Evolutionary conservation across 1,140 invertebrate genomes (phyloP), one percentile per base, ranked within the genome.

Genomic region (Drosophila lowei): DNA sequence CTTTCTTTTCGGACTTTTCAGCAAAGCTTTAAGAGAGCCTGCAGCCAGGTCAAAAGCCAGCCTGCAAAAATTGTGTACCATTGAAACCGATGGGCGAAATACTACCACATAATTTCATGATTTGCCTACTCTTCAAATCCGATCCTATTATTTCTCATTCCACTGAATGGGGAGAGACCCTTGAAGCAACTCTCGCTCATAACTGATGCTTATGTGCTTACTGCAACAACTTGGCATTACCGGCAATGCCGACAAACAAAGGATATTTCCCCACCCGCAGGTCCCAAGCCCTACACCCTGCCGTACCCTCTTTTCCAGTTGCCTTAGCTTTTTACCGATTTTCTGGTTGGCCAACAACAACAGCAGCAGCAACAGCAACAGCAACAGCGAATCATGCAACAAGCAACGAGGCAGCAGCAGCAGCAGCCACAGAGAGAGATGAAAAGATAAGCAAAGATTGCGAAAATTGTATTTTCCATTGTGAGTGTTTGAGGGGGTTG

Each of bases 381-480:
- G 60, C 48, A 74, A 68, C 53, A 83, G 56, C 64, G 75, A 63
- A 42, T 63, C 74, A 70, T 67, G 59, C 75, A 73, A 48, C 63
- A 63, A 38, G 34, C 34, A 63, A 28, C 30, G 61, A 57, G 48
- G 38, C 62, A 76, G 34, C 8, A 34, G 30, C 30, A 13, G 49
- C 70, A 41, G 28, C 62, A 76, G 55, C 71, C 71, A 64, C 71
- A 74, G 63, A 71, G 83, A 86, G 77, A 86, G 81, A 86, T 86
- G 81, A 78, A 86, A 81, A 88, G 81, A 86, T 86, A 86, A 86
- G 77, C 77, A 86, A 86, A 88, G 83, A 86, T 88, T 88, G 83
- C 63, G 74, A 86, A 86, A 86, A 88, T 86, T 86, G 83, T 86
- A 73, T 81, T 81, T 86, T 88, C 81, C 70, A 86, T 88, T 81